phyloP scores from a whole-genome alignment of 2,113 vertebrate species.

The Carollia perspicillata region DNA sequence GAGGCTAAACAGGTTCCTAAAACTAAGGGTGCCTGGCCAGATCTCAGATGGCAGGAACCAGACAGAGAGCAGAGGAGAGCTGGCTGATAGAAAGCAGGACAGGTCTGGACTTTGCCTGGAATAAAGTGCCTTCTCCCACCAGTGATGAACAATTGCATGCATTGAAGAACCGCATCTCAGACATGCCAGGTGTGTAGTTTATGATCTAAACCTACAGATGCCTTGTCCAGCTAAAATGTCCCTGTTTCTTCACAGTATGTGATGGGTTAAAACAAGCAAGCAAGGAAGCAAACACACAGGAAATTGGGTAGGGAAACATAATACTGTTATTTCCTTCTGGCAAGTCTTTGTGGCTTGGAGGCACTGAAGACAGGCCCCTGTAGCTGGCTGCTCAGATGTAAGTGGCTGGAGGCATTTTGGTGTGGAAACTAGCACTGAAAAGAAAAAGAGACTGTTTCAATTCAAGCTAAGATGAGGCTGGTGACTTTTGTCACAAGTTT shows the following conservation, averaged over 20 bases:
- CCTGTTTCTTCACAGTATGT: background rate
- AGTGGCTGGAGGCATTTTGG: background rate
- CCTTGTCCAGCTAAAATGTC: too few relatives aligned
- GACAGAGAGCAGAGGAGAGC: background rate
- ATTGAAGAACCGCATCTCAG: background rate
- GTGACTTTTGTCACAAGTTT: background rate
- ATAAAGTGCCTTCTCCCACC: background rate
- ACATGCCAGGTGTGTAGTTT: accelerated
- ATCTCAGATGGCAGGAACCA: background rate
- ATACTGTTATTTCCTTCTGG: background rate
- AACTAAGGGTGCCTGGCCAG: background rate
- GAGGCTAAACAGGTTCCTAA: background rate
- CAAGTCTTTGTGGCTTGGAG: background rate
- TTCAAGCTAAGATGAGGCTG: background rate
- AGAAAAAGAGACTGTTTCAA: background rate
- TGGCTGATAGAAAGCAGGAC: background rate
- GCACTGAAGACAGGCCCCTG: background rate
- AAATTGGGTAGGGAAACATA: background rate
- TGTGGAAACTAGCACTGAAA: background rate
- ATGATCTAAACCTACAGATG: background rate
- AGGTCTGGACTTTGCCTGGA: background rate
- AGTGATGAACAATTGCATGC: too few relatives aligned
- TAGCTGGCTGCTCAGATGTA: background rate
- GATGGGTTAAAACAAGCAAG: background rate
- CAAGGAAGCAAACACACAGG: background rate